phyloP scores from a whole-genome alignment of 23 tunicate genomes.

The Halocynthia aurantium region DNA sequence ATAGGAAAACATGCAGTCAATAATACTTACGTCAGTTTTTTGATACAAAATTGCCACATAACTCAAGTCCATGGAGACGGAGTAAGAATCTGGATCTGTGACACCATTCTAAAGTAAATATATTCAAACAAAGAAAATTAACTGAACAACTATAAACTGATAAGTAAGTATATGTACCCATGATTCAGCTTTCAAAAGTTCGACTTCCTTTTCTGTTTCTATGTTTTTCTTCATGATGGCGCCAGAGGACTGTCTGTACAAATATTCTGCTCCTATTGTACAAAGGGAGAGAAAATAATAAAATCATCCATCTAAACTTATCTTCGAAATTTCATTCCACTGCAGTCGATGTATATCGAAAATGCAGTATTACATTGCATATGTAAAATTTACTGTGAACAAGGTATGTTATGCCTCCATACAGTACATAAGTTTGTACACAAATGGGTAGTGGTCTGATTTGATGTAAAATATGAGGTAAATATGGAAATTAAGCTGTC shows the following conservation, averaged over 20 bases:
- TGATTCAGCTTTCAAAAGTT: neutral
- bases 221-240: slow-evolving; percentile 22
- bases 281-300: neutral
- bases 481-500: no score
- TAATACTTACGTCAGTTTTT: slow-evolving; percentile 38
- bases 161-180: slow-evolving; percentile 1
- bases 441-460: no score
- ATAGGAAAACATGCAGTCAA: neutral
- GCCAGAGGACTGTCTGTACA: neutral
- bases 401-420: no score
- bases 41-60: slow-evolving; percentile 39
- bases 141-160: neutral
- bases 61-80: slow-evolving; percentile 31
- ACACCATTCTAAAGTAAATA: slow-evolving; percentile 16
- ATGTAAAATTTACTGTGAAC: no score
- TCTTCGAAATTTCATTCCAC: no score
- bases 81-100: slow-evolving; percentile 27
- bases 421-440: no score
- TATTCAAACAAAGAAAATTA: neutral
- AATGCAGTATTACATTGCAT: no score
- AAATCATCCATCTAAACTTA: neutral
- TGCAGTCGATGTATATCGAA: neutral
- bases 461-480: no score
- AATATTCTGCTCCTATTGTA: slow-evolving; percentile 14
- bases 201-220: slow-evolving; percentile 8